Evolutionary conservation across 2,113 vertebrate genomes (phyloP), one percentile per base, ranked within the genome.

Genomic region (Xiphophorus hellerii): DNA sequence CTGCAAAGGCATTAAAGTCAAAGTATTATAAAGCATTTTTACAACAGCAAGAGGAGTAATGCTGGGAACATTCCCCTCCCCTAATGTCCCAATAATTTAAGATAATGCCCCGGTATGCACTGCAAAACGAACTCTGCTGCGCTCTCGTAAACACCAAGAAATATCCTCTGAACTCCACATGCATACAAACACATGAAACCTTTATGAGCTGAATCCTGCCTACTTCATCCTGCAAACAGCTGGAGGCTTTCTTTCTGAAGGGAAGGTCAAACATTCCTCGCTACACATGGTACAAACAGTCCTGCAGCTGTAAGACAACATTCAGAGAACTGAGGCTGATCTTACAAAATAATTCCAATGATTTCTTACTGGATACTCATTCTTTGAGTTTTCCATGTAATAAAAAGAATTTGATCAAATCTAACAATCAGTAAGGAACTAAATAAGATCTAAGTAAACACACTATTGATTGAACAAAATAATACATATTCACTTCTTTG

Each of bases 221-320:
- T 74, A 78, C 84, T 74, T 77, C 67, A 72, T 42, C 65, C 67
- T 60, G 31, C 66, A 71, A 83, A 87, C 77, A 81, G 83, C 80
- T 87, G 77, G 78, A 83, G 84, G 80, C 80, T 78, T 71, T 78
- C 15, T 76, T 71, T 83, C 77, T 79, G 62, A 3, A 73, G 61
- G 79, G 74, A 60, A 76, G 74, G 77, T 83, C 80, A 81, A 81
- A 73, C 67, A 69, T 73, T 70, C 58, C 70, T 29, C 76, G 20
- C 44, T 67, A 83, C 39, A 61, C 42, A 58, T n/a, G 35, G 5
- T 9, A 39, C 74, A 80, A 69, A 48, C 62, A 83, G 20, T 22
- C 71, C 63, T 74, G 76, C 74, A 71, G 70, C 25, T 1, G 30
- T 11, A 25, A 27, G 11, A 27, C 25, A n/a, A 71, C 61, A 27